Evolutionary conservation across 2,797 vertebrate genomes (phyloP), one percentile per base, ranked within the genome.

Genomic region (Semotilus atromaculatus): DNA sequence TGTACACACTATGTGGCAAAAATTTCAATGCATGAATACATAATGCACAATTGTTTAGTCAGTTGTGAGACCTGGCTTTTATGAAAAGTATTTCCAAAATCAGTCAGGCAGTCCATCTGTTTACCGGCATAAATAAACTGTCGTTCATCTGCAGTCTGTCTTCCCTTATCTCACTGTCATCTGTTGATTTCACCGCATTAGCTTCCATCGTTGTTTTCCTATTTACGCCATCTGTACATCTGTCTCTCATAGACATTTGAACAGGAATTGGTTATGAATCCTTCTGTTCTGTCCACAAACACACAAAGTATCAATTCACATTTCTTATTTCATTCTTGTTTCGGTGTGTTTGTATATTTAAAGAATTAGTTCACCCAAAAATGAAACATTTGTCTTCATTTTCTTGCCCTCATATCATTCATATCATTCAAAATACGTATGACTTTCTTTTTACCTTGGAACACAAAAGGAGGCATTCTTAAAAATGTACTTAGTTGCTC

Each of bases 211-310:
- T 84, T 62, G 75, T 72, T 79, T 84, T 84, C 38, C 38, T 34
- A 60, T 84, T 78, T 62, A 60, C 16, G 40, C 75, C 83, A 85
- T 85, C 83, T 84, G 82, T 84, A 84, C 73, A 58, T 84, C 82
- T 85, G 76, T 64, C 76, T 85, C 76, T 71, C 29, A 51, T 34
- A 64, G 83, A 85, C 76, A 85, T 72, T 80, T 84, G 48, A 68
- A 60, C 48, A 62, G 51, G 53, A 84, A 51, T 40, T 84, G 48
- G 38, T 84, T 70, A 58, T 84, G 55, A 62, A 51, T 79, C 83
- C 76, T 79, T 85, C 68, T 85, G 76, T 80, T 85, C 55, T 53
- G 18, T 6, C 75, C 29, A 71, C 40, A 79, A 80, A 64, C 26
- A 85, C 18, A 38, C 68, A 85, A 79, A 36, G 29, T 72, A 72